Percentiles rank a stretch among this genome's conserved stretches.
Evolutionary conservation across 2,888 invertebrate species (phyloP).

Genomic region (Luperina nickerlii): DNA sequence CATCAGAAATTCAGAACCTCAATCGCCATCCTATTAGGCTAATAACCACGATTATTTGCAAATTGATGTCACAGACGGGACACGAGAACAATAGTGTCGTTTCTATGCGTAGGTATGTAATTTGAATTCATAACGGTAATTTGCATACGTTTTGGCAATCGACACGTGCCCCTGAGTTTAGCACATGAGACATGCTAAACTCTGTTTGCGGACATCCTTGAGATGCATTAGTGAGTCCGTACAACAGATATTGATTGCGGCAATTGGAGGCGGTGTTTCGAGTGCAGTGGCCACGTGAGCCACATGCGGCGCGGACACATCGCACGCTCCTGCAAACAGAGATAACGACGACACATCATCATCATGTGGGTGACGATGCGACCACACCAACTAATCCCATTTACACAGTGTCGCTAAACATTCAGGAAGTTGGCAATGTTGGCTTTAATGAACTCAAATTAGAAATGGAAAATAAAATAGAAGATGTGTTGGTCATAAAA

Average conservation of each 20-base stretch:
- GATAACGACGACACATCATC: constrained; percentile 70
- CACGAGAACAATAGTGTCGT: constrained; percentile 77
- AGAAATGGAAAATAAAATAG: constrained; percentile 51
- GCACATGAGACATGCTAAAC: constrained; percentile 29
- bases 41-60: constrained; percentile 80
- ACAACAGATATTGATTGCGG: constrained; percentile 74
- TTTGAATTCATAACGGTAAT: constrained; percentile 77
- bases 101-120: constrained; percentile 69
- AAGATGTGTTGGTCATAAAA: constrained; percentile 69
- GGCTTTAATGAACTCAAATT: constrained; percentile 21
- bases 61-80: constrained; percentile 74
- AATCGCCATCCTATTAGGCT: constrained; percentile 72
- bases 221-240: constrained; percentile 75
- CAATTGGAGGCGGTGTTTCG: constrained; percentile 69
- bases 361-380: constrained; percentile 60
- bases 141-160: constrained; percentile 76
- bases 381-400: constrained; percentile 60
- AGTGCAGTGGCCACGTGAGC: constrained; percentile 69
- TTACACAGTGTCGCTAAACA: constrained; percentile 40
- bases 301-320: constrained; percentile 67
- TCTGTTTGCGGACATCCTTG: constrained; percentile 70
- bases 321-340: constrained; percentile 67
- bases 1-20: constrained; percentile 65
- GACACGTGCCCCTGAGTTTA: constrained; percentile 65
- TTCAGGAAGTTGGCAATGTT: constrained; percentile 24